These are phyloP conservation scores for Agrotis clavis DNA, from an alignment of 2,888 invertebrate genomes.

Conservation along the genomic window DNA sequence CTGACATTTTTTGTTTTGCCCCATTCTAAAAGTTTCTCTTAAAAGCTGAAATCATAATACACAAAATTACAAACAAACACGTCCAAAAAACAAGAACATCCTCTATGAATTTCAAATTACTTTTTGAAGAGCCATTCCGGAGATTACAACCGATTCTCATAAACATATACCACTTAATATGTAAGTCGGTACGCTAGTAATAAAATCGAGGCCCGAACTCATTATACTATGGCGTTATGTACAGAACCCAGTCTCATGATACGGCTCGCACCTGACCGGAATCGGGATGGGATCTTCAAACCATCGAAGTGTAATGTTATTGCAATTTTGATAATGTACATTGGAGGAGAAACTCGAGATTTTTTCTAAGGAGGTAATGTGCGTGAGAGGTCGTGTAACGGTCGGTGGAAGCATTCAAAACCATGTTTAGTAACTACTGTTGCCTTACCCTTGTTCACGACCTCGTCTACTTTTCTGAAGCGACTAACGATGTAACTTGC, in stretches of 20 bases:
- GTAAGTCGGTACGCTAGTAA: slow-evolving; percentile 57
- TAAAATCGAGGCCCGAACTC: slow-evolving; percentile 60
- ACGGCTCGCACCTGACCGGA: slow-evolving; percentile 69
- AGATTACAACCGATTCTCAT: slow-evolving; percentile 62
- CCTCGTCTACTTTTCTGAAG: not conserved
- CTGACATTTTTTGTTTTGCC: too few relatives aligned
- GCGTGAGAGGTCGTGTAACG: slow-evolving; percentile 19
- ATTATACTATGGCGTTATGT: slow-evolving; percentile 59
- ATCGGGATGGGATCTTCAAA: slow-evolving; percentile 59
- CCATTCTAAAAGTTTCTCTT: not conserved
- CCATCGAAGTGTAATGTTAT: slow-evolving; percentile 60
- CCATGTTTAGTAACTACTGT: slow-evolving; percentile 10
- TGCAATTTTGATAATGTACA: slow-evolving; percentile 63
- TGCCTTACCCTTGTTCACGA: not conserved
- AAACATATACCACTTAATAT: slow-evolving; percentile 66
- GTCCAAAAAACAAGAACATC: slow-evolving; percentile 21
- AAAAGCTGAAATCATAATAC: not conserved
- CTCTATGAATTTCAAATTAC: slow-evolving; percentile 52
- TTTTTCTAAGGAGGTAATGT: slow-evolving; percentile 38
- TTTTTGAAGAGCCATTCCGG: slow-evolving; percentile 53
- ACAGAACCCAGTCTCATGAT: slow-evolving; percentile 59
- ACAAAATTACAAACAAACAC: slow-evolving; percentile 14
- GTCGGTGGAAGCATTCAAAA: slow-evolving; percentile 4
- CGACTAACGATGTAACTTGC: too few relatives aligned
- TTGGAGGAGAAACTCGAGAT: slow-evolving; percentile 8